Base-by-base conservation (phyloP, 2,113 vertebrate species). In the Paracanthobrama guichenoti region DNA sequence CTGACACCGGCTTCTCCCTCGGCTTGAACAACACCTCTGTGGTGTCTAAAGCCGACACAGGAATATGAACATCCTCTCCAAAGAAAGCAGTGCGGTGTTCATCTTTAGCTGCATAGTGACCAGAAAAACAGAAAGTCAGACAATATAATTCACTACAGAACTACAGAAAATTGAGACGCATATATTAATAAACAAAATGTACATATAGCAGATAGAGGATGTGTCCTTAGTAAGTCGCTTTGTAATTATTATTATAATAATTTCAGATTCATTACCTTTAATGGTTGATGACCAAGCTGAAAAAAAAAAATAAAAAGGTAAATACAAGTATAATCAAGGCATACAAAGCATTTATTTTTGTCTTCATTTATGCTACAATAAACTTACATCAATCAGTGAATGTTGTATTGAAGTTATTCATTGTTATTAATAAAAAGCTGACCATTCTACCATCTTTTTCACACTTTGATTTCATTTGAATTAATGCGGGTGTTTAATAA, bases 1-100 rank as follows among this genome's bases (percentile, higher is more conserved):
- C 89, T 0, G 57, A 0, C 0, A 81, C 55, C 2, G 8, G 50
- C 0, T 89, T 88, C 82, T 48, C 44, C 62, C 73, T 84, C 60
- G 92, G 86, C 44, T 69, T 85, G 82, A 95, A 94, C 83, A 92
- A 82, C 0, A 95, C 91, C 85, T 93, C 91, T 0, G 87, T 69
- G 1, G 66, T 46, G 6, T 88, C 64, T 13, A 86, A 86, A 0
- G 87, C 46, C 10, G 90, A 87, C 71, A 93, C 53, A 0, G 89
- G 82, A 24, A 95, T 91, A 89, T 93, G 88, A 13, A 94, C 59
- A 59, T 94, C 92, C 86, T 95, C 94, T 0, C 93, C 92, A 11
- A 93, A 92, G 87, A 94, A 94, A 14, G 91, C 93, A 0, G 82
- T 91, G 82, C 84, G 91, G 50, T 80, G 83, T 16, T 93, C 92